Base-by-base conservation (phyloP, 2,797 vertebrate species). In the Tachyglossus aculeatus region DNA sequence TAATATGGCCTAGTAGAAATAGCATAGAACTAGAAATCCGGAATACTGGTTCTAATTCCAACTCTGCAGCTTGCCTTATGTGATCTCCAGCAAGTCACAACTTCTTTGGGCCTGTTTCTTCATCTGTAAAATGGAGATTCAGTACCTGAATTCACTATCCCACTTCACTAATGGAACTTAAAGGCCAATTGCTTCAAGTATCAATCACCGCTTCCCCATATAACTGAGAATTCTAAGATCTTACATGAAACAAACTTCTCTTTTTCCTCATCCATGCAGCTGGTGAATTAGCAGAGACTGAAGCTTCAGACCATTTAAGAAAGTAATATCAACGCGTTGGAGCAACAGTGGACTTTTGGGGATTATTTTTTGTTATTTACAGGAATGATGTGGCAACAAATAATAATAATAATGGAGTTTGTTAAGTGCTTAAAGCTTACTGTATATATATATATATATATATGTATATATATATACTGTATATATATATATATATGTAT, bases 361-460 rank as follows among this genome's bases (percentile, higher is more conserved):
- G 51, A 54, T 68, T 77, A 62, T 74, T 66, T 19, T 59, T 16
- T 68, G 31, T 32, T 43, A 58, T 81, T 54, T 58, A 11, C 34
- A 37, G 7, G 15, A 74, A 38, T 29, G 75, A 52, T 57, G 74
- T 77, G 13, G n/a, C n/a, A n/a, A n/a, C n/a, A n/a, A n/a, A n/a
- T n/a, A n/a, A n/a, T n/a, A n/a, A n/a, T n/a, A n/a, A n/a, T n/a
- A n/a, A n/a, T n/a, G n/a, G n/a, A n/a, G n/a, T n/a, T n/a, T n/a
- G n/a, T n/a, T n/a, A n/a, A n/a, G n/a, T n/a, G n/a, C n/a, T n/a
- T n/a, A n/a, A n/a, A n/a, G n/a, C 51, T 37, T 82, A 58, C 15
- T 60, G 6, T 57, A 62, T 57, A 18, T 39, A 47, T 47, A n/a
- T n/a, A n/a, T n/a, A n/a, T n/a, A n/a, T n/a, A n/a, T n/a, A n/a